These are phyloP conservation scores for Rhinopomastus cyanomelas DNA, from an alignment of 2,113 vertebrate genomes.

Conservation along the genomic window DNA sequence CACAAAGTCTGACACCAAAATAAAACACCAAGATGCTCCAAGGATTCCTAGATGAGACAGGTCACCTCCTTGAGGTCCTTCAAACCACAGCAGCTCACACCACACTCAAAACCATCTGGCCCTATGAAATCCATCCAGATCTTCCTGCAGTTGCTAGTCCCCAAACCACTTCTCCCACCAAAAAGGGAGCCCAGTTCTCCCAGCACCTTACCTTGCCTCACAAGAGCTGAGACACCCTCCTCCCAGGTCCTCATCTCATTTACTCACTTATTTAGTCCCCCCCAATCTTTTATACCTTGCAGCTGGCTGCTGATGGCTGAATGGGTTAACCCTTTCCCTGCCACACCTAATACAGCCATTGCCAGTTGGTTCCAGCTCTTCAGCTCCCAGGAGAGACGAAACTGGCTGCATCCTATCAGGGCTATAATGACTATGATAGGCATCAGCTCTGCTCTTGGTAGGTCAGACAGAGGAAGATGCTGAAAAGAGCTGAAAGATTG, in stretches of 20 bases:
- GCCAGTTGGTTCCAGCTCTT: neutral
- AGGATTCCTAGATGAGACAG: accelerated
- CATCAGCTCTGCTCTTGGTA: neutral
- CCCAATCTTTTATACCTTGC: neutral
- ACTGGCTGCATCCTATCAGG: neutral
- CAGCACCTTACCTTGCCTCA: neutral
- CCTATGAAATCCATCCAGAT: neutral
- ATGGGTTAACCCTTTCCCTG: neutral
- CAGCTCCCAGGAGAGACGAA: neutral
- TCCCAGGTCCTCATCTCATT: accelerated
- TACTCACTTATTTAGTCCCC: neutral
- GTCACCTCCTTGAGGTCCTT: neutral
- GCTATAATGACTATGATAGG: neutral
- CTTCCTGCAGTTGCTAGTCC: neutral
- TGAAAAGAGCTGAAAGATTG: neutral
- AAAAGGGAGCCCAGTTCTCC: neutral
- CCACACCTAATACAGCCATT: neutral
- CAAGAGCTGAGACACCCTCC: accelerated
- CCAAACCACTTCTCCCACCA: neutral
- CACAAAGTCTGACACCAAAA: neutral
- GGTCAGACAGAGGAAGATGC: neutral
- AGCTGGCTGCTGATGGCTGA: neutral
- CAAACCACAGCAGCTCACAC: neutral
- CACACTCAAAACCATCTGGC: too few species aligned
- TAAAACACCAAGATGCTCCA: neutral